Percentiles rank a stretch among this genome's conserved stretches.
phyloP scores from a whole-genome alignment of 2,797 vertebrate species.

The Galago senegalensis region DNA sequence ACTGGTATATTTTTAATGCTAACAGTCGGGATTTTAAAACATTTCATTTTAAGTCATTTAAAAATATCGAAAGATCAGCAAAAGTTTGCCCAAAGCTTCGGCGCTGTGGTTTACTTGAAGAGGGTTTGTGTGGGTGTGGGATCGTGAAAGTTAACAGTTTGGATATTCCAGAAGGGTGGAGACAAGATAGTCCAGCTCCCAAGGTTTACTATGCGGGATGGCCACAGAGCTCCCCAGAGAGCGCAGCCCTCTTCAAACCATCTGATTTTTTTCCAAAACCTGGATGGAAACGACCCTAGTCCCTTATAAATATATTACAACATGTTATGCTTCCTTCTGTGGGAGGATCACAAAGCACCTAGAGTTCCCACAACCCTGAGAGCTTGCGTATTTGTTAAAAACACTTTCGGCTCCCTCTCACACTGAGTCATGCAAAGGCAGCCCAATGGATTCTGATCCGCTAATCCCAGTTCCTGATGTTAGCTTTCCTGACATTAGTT shows the following conservation, averaged over 20 bases:
- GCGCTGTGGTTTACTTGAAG: not conserved
- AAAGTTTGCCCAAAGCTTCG: slow-evolving; percentile 63
- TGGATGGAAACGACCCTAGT: not conserved
- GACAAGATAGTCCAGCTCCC: not conserved
- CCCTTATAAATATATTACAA: slow-evolving; percentile 6
- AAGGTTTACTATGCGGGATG: not conserved
- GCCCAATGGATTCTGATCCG: not conserved
- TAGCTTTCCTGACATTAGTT: not conserved
- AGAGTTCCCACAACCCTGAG: not conserved
- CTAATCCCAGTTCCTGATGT: not conserved
- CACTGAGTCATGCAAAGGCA: not conserved
- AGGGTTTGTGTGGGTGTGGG: not conserved
- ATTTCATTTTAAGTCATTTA: slow-evolving; percentile 72
- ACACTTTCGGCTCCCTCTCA: not conserved
- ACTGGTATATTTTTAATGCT: slow-evolving; percentile 69
- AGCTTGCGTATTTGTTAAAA: slow-evolving; percentile 17
- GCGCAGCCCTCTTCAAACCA: not conserved
- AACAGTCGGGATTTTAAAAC: slow-evolving; percentile 73
- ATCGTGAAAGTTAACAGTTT: slow-evolving; percentile 6
- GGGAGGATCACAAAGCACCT: not conserved
- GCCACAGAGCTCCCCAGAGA: not conserved
- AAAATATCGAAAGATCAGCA: slow-evolving; percentile 75
- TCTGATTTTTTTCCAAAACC: slow-evolving; percentile 18
- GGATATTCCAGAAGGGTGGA: not conserved
- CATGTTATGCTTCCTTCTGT: slow-evolving; percentile 9